Evolutionary conservation across 2,888 invertebrate genomes (phyloP), one percentile per base, ranked within the genome.

Genomic region (Crepidodera aurea): DNA sequence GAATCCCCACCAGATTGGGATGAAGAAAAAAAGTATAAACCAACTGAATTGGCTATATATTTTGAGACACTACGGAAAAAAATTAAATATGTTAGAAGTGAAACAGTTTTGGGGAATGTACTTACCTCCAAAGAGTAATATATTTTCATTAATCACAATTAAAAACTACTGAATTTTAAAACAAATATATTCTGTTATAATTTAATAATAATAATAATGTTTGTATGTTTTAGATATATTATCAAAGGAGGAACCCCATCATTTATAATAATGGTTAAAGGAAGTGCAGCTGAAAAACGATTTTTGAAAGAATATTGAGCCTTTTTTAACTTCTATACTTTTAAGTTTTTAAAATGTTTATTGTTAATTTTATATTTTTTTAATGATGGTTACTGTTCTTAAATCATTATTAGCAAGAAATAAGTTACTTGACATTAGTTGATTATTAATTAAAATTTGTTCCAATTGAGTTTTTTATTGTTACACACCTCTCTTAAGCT

Each of bases 1-100:
- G 83, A 83, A 0, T 86, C 87, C n/a, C 85, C 85, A 25, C 84
- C 90, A 2, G 85, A 85, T 0, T 93, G 92, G 90, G 95, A 95
- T 76, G 78, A 78, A 34, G 82, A 88, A 0, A 80, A 83, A 19
- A 86, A 86, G 69, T 96, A 93, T 76, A 84, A 76, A 48, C 74
- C 83, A 5, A 80, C 84, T 0, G 85, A 82, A 57, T 75, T 94
- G 1, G 85, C 86, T 78, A 83, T 94, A 1, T 94, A 92, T 75
- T 93, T 87, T 75, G 92, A 93, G 80, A 89, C 90, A 54, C 81
- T 82, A 55, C 85, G 84, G 65, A 85, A 83, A 40, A 81, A 82
- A 74, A 82, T 90, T 0, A 85, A 87, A 73, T 81, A 85, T 64
- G 82, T 91, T 1, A 79, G 88, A 70, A 72, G 84, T 0, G 76